phyloP scores from a whole-genome alignment of 2,113 vertebrate species.

The Sorex araneus region DNA sequence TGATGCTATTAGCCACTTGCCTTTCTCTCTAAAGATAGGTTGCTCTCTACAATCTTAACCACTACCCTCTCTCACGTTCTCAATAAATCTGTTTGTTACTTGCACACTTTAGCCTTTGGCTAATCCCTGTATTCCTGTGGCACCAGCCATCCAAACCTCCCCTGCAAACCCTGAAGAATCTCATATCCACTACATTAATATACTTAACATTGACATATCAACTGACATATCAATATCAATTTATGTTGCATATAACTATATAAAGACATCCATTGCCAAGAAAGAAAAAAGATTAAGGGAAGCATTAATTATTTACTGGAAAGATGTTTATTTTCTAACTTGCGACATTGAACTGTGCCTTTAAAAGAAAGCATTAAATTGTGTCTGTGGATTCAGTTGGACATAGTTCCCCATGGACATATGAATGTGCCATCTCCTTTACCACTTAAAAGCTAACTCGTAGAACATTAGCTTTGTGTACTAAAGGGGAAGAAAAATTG shows the following conservation, averaged over 20 bases:
- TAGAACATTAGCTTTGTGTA: slow-evolving; percentile 56
- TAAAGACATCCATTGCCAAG: neutral
- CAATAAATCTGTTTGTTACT: too few relatives aligned
- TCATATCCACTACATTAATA: too few relatives aligned
- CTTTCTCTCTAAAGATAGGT: too few relatives aligned
- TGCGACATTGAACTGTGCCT: neutral
- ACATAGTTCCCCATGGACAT: slow-evolving; percentile 55
- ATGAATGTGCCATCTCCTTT: slow-evolving; percentile 54
- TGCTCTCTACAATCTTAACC: too few relatives aligned
- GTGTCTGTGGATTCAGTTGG: slow-evolving; percentile 60
- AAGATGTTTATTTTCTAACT: neutral
- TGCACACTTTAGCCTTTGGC: too few relatives aligned
- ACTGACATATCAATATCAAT: neutral
- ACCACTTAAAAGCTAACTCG: slow-evolving; percentile 68
- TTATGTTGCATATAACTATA: neutral
- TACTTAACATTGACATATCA: neutral
- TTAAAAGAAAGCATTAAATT: slow-evolving; percentile 36
- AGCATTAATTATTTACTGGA: neutral
- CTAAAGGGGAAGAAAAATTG: slow-evolving; percentile 71
- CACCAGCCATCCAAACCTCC: too few relatives aligned
- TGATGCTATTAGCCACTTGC: too few relatives aligned
- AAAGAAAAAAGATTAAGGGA: neutral
- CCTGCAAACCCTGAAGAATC: too few relatives aligned
- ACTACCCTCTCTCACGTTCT: too few relatives aligned
- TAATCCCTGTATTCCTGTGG: too few relatives aligned